Base-by-base conservation (phyloP, 2,797 vertebrate species). In the Sylvilagus floridanus region DNA sequence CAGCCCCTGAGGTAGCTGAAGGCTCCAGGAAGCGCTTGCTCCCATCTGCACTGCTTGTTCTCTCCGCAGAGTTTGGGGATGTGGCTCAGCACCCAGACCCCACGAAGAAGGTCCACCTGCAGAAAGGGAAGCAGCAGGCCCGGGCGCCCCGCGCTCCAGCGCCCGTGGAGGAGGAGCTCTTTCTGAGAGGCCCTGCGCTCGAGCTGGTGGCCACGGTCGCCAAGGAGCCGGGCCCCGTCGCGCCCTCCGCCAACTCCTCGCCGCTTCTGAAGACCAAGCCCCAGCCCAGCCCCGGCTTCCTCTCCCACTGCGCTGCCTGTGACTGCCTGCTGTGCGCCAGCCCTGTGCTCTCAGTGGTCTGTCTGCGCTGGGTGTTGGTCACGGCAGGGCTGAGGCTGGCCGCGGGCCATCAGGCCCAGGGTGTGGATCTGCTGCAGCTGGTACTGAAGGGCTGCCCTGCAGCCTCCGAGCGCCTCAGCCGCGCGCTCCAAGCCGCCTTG, bases 281-380 rank as follows among this genome's bases (percentile, higher is more conserved):
- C 50, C 98, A 88, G 62, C 98, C 96, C 57, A 98, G 94, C 75
- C 98, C 98, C 5, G 94, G 97, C 72, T 99, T 98, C 68, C 97
- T 99, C 85, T 93, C 93, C 0, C 99, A 99, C 79, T 68, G 89
- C 0, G 11, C 98, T 0, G n/a, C 94, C 63, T 99, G 99, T 91
- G 83, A 32, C 7, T 99, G 99, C 94, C 89, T 96, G 0, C 98
- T 99, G 82, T 99, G 99, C 97, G 98, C 98, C 0, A 99, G 99
- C 84, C 98, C 98, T 16, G 86, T 96, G 5, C 98, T 99, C 86
- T 98, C 98, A 0, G 98, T 97, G 0, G 97, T 99, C 86, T 98
- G 99, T 79, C 98, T 99, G 42, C 98, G 97, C 84, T 99, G 99
- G 99, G 98, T 98, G 0, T 96, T 99, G 7, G 95, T 97, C 54